phyloP scores from a whole-genome alignment of 2,113 vertebrate species.

The Vimba vimba region DNA sequence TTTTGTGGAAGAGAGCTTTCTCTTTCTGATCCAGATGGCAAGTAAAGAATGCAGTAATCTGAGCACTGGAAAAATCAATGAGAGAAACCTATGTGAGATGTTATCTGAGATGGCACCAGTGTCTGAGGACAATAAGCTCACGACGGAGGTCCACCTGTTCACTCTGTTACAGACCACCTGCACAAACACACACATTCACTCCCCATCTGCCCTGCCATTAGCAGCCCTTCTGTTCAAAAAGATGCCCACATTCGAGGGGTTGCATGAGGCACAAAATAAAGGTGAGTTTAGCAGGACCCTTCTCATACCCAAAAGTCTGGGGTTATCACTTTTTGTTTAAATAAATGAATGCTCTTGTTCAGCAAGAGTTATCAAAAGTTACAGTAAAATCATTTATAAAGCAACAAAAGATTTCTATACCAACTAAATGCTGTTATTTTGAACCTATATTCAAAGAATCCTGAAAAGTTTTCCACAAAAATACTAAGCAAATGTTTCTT shows the following conservation, averaged over 20 bases:
- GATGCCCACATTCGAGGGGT: neutral
- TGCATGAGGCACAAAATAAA: neutral
- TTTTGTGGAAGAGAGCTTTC: conserved; percentile 6
- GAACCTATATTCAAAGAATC: no score
- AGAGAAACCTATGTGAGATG: conserved; percentile 25
- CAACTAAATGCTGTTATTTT: no score
- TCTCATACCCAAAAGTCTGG: neutral
- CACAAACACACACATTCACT: conserved; percentile 41
- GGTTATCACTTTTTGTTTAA: neutral
- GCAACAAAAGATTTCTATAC: no score
- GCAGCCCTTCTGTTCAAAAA: conserved; percentile 13
- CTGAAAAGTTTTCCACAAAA: no score
- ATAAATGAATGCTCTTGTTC: no score
- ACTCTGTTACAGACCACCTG: conserved; percentile 19
- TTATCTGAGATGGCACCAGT: conserved; percentile 7
- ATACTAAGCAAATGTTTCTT: neutral
- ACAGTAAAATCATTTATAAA: no score
- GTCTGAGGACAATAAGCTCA: conserved; percentile 19
- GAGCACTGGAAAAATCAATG: conserved; percentile 13
- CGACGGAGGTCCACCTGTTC: neutral
- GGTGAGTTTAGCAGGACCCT: neutral
- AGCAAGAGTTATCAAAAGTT: no score
- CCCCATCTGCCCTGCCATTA: conserved; percentile 26
- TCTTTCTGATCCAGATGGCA: conserved; percentile 38
- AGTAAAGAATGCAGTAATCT: conserved; percentile 32